A percentile compares a stretch with the other conserved stretches of the same genome.
Conservation (phyloP, 1,140 invertebrate genomes). For the Harpegnathos saltator region DNA sequence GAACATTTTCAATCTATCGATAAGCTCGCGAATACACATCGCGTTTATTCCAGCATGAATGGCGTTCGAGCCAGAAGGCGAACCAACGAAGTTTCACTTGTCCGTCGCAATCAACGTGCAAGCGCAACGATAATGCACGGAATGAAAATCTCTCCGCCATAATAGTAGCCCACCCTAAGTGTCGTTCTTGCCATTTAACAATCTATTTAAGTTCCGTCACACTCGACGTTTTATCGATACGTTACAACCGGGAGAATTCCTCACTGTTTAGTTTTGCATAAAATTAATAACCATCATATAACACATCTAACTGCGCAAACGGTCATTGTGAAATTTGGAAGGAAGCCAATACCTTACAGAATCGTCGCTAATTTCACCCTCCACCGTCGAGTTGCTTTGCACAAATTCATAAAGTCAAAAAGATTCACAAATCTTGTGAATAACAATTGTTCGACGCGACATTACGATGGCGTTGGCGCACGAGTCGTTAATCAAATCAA, state of each 20-base stretch:
- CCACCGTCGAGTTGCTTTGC: neutral
- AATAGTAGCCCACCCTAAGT: neutral
- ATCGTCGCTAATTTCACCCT: neutral
- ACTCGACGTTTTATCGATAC: neutral
- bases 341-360: neutral
- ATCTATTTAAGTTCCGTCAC: neutral
- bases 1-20: constrained; percentile 36
- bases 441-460: neutral
- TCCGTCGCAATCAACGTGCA: neutral
- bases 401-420: neutral
- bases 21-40: constrained; percentile 21
- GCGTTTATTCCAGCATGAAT: constrained; percentile 39
- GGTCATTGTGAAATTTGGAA: neutral
- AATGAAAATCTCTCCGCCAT: neutral
- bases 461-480: neutral
- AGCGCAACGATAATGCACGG: neutral
- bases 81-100: neutral
- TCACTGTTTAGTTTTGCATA: neutral
- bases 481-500: constrained; percentile 8
- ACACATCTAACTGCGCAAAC: neutral
- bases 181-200: neutral
- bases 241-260: neutral
- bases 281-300: neutral
- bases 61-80: too few relatives aligned
- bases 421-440: too few relatives aligned